Evolutionary conservation across 1,140 invertebrate species (phyloP), one percentile per base, ranked within the genome.

Genomic region (Microplitis mediator): DNA sequence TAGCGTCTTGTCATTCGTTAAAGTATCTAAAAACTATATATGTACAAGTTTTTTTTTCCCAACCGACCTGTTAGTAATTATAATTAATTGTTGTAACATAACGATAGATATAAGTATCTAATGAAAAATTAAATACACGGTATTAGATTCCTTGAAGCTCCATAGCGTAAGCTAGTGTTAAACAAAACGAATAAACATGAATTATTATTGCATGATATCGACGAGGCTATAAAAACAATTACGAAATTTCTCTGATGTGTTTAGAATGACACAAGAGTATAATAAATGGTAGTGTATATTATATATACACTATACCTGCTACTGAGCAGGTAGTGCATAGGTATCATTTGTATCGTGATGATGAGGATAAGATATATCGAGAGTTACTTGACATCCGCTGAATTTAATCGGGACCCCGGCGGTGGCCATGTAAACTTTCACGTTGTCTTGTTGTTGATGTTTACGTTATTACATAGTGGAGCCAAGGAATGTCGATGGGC

Each of bases 161-260:
- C n/a, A 66, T 66, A 36, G 14, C 4, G 50, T 66, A 36, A 36
- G n/a, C 36, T 39, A 39, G 36, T 39, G 36, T 50, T 65, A 67
- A 67, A 16, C 65, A 67, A 67, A 54, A 67, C 39, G 36, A 67
- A 50, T 67, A 9, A 23, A 67, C 65, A 67, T 67, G 52, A 67
- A 67, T 67, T 67, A 67, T 67, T 52, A n/a, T 67, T 52, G 50
- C 65, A 67, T 67, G 65, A 67, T 67, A 67, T 35, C 65, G 50
- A 34, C 50, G 65, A 67, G 62, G 39, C 51, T 34, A 67, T 67
- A 31, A 31, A 52, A 31, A 67, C 50, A 52, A 67, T 67, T 67
- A 67, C 65, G 65, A 67, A 67, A 67, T 67, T 4, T 39, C 4
- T 13, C 31, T 35, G 32, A 16, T 67, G 13, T 54, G 45, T 67